Percentiles rank a stretch among this genome's conserved stretches.
Conservation (phyloP, 2,797 vertebrate species). For the Mycteria americana region DNA sequence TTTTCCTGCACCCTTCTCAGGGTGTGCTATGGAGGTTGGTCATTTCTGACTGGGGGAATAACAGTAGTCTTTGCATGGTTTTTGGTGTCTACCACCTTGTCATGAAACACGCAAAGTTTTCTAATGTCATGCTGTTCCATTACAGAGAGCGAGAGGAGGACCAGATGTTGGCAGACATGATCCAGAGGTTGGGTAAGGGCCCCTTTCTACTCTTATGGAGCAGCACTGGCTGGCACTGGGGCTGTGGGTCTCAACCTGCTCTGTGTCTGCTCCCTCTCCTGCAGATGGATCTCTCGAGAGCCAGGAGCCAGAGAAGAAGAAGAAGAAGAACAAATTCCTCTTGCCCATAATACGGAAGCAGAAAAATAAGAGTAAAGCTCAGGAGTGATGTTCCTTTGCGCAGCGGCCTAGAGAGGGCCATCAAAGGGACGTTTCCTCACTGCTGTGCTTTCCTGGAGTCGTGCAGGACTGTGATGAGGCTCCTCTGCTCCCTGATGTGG, state of each 20-base stretch:
- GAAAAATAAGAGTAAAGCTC: slow-evolving; percentile 53
- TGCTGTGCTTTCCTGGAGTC: not conserved
- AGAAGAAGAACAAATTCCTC: slow-evolving; percentile 67
- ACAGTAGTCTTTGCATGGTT: not conserved
- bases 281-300: slow-evolving; percentile 56
- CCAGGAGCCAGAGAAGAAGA: slow-evolving; percentile 61
- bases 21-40: not conserved
- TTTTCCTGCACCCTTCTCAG: not conserved
- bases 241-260: not conserved
- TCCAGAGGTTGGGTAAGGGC: slow-evolving; percentile 84
- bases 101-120: not conserved
- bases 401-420: not conserved
- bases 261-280: not conserved
- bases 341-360: slow-evolving; percentile 65
- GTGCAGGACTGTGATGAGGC: not conserved
- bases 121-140: not conserved
- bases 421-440: not conserved
- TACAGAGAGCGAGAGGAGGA: slow-evolving; percentile 92
- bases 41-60: not conserved
- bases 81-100: not conserved
- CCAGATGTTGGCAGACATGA: slow-evolving; percentile 88
- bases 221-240: not conserved
- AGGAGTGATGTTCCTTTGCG: not conserved
- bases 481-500: not conserved
- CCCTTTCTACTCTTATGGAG: not conserved